Evolutionary conservation across 2,113 vertebrate genomes (phyloP).

Genomic region (Rhagologus leucostigma): DNA sequence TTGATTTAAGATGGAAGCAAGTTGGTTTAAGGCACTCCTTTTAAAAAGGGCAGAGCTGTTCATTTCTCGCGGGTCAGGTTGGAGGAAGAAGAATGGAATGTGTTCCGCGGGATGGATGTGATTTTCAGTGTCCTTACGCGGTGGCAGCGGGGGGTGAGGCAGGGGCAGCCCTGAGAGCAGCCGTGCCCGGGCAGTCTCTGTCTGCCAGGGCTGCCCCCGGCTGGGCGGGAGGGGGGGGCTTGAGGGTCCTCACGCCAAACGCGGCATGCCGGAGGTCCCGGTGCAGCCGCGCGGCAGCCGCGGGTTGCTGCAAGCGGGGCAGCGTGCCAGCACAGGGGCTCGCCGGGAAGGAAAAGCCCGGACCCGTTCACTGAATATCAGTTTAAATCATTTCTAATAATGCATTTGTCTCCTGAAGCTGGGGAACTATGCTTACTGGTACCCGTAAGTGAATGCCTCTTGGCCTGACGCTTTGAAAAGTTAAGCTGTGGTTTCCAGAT

Average conservation of each 20-base stretch:
- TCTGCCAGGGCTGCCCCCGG: not conserved
- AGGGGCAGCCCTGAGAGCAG: not conserved
- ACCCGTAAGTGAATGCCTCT: not conserved
- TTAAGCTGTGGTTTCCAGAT: not conserved
- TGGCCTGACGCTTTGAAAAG: not conserved
- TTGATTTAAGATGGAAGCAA: not conserved
- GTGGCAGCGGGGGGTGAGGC: not conserved
- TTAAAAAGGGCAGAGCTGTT: not conserved
- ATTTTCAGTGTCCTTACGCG: not conserved
- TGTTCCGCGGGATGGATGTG: not conserved
- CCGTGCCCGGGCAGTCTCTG: rapidly evolving
- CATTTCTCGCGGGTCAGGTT: not conserved
- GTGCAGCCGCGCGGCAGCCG: rapidly evolving
- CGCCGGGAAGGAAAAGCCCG: rapidly evolving
- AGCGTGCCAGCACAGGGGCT: not conserved
- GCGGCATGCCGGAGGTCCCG: not conserved
- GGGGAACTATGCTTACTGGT: not conserved
- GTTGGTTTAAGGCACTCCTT: not conserved
- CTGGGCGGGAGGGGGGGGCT: rapidly evolving
- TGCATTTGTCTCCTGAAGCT: not conserved
- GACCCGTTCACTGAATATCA: rapidly evolving
- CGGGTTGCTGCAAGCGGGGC: not conserved
- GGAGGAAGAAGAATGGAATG: not conserved
- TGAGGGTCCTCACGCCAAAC: rapidly evolving
- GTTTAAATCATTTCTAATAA: not conserved